Base-by-base conservation (phyloP, 2,113 vertebrate genomes). In the Syrrhaptes paradoxus region DNA sequence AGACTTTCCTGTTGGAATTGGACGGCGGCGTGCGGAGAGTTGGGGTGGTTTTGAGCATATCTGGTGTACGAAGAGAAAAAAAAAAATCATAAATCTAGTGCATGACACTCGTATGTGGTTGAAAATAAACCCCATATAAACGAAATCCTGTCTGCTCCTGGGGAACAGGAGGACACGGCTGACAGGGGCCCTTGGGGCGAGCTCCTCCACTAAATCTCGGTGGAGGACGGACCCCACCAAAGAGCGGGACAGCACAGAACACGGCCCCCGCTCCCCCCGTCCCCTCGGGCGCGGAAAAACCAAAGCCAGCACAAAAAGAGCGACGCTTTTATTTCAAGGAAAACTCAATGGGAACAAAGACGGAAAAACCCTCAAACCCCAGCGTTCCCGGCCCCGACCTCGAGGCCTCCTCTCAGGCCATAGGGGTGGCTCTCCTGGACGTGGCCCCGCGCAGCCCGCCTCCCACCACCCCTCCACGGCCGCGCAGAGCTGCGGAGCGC, bases 1-100 rank as follows among this genome's bases (percentile, higher is more conserved):
- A 4, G 34, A 20, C 55, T 93, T 97, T 93, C 80, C 76, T 73
- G 58, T 87, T 62, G 89, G 92, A 91, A 58, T 63, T 75, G 95
- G 92, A 68, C 34, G 52, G 94, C 81, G n/a, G 89, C 63, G 67
- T 51, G 62, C 7, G 78, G 83, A 63, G 82, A 57, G 67, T 29
- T 41, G 25, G 90, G 78, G 72, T 65, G 85, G 85, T 49, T 88
- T 82, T 38, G 48, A 80, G 68, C 43, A 4, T 16, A 90, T 91
- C 74, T 96, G 96, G 76, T 79, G 70, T 51, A 46, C 15, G 88
- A 86, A 86, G 76, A 88, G 36, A 36, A 36, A 74, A 34, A 71
- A 93, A 57, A 72, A 82, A 89, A 59, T 45, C 91, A 46, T 96
- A 95, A 96, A 95, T 97, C 93, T 67, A n/a, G n/a, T 34, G 88